These are phyloP conservation scores for Sarcoramphus papa DNA, from an alignment of 2,797 vertebrate species.

Conservation along the genomic window DNA sequence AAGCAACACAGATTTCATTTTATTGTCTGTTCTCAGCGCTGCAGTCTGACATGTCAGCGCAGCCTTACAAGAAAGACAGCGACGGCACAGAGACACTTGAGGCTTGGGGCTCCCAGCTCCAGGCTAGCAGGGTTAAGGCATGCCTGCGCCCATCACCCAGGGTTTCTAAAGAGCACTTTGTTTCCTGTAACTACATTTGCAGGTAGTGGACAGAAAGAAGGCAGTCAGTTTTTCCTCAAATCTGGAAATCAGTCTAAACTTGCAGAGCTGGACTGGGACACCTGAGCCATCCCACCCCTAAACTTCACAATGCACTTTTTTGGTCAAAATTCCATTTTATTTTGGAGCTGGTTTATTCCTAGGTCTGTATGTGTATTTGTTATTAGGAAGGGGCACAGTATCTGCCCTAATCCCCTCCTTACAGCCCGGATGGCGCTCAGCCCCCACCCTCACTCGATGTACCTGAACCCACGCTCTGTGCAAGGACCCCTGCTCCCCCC, in stretches of 20 bases:
- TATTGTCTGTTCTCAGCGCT: neutral
- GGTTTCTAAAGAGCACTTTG: neutral
- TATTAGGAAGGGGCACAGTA: neutral
- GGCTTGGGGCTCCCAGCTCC: neutral
- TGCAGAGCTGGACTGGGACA: neutral
- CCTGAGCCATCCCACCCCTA: neutral
- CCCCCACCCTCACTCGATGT: fast-evolving
- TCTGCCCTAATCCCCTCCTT: neutral
- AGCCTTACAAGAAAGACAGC: neutral
- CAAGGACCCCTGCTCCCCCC: neutral
- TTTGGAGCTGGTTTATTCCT: neutral
- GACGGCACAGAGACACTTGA: neutral
- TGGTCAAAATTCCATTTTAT: neutral
- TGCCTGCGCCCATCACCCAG: fast-evolving
- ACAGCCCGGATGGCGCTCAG: fast-evolving
- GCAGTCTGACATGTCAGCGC: neutral
- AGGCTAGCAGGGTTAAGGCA: neutral
- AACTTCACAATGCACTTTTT: neutral
- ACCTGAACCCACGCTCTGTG: fast-evolving
- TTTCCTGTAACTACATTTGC: neutral
- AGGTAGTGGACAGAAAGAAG: neutral
- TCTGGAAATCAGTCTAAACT: neutral
- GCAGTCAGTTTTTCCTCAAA: neutral
- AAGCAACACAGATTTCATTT: neutral
- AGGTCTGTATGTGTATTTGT: neutral